Conservation (phyloP, 2,113 vertebrate species). For the Apteryx mantelli region DNA sequence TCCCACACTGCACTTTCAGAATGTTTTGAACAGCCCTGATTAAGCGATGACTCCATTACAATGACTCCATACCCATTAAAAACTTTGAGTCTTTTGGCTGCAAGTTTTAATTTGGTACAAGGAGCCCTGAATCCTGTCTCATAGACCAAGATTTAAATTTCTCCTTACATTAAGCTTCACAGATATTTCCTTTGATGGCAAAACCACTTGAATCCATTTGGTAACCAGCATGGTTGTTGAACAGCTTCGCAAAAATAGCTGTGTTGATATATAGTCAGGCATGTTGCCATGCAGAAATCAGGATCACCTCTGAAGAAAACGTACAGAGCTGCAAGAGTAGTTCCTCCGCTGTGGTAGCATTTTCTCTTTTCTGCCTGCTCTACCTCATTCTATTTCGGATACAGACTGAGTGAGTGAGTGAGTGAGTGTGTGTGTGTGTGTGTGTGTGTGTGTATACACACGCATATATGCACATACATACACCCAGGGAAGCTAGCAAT, state of each 20-base stretch:
- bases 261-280: background rate
- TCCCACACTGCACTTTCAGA: background rate
- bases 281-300: background rate
- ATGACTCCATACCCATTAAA: background rate
- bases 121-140: background rate
- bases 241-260: background rate
- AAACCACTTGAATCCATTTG: background rate
- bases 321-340: background rate
- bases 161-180: background rate
- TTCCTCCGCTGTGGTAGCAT: background rate
- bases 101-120: background rate
- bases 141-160: background rate
- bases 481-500: no score
- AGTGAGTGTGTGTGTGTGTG: background rate
- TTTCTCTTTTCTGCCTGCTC: background rate
- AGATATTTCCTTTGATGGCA: background rate
- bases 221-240: background rate
- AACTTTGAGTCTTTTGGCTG: background rate
- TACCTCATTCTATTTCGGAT: background rate
- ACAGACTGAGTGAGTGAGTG: background rate
- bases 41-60: background rate
- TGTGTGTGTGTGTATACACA: background rate
- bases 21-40: background rate
- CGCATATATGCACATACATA: rapidly evolving
- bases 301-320: background rate